Evolutionary conservation across 2,888 invertebrate genomes (phyloP), one percentile per base, ranked within the genome.

Genomic region (Ormyrus pomaceus): DNA sequence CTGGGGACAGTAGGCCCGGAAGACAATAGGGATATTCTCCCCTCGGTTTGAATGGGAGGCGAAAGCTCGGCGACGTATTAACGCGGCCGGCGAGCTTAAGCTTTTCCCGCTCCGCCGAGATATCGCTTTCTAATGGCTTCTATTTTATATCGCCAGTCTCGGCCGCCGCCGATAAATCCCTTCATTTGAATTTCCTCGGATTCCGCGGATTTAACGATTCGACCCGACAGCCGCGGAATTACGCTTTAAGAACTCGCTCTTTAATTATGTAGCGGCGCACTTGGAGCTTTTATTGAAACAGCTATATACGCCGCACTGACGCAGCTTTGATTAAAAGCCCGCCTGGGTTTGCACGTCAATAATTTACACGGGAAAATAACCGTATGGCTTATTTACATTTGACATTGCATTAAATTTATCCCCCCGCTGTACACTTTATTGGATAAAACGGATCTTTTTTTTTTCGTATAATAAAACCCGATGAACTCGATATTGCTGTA

Each of bases 161-260:
- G 53, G 70, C 62, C 61, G 71, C 19, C 59, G 50, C 62, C 68
- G 75, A 80, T 70, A 70, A 80, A 80, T 72, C 74, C 74, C 62
- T 55, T 77, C 69, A 73, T 74, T 74, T 73, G 74, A 77, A 77
- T 76, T 75, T 74, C 69, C 70, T 64, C 70, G 78, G 72, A 76
- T 79, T 79, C 71, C 65, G n/a, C 59, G 65, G 77, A 71, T 65
- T 77, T 71, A 65, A 71, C 76, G 68, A 59, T 61, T 61, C 68
- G 50, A 56, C 13, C 53, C 55, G 65, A 4, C 10, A 51, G 69
- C 46, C 48, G 5, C 53, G 53, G 72, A 53, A 61, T 72, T 61
- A 34, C 55, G 64, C 64, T 68, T 68, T 53, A 55, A 61, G 66
- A 78, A 78, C 65, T 71, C 45, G 46, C 71, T 65, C 55, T 62